These are phyloP conservation scores for Nebria salina DNA, from an alignment of 2,888 invertebrate species.

Conservation along the genomic window DNA sequence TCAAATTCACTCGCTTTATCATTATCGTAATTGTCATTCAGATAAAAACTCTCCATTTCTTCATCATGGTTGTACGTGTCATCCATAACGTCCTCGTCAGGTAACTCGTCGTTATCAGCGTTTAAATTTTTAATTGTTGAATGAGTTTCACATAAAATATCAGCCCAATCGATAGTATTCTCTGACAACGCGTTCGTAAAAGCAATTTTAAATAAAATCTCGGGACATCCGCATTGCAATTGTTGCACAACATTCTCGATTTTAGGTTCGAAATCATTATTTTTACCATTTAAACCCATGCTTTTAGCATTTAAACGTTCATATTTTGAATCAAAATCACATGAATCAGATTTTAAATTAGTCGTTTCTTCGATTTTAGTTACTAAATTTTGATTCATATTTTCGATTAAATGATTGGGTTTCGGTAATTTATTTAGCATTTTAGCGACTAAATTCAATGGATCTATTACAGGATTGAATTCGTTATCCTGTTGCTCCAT, in stretches of 20 bases:
- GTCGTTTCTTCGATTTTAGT: background rate
- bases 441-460: conserved; percentile 7
- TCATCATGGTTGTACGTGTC: conserved; percentile 40
- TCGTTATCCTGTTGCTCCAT: conserved; percentile 28
- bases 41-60: conserved; percentile 7
- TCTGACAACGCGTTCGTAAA: conserved; percentile 54
- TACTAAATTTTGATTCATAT: background rate
- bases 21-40: conserved; percentile 31
- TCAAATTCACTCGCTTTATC: conserved; percentile 9
- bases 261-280: conserved; percentile 19
- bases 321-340: no score
- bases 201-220: conserved; percentile 55
- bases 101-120: conserved; percentile 26
- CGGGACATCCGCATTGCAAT: conserved; percentile 47
- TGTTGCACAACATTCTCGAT: conserved; percentile 29
- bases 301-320: no score
- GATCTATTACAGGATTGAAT: background rate
- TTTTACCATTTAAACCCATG: conserved; percentile 5
- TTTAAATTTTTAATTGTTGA: conserved; percentile 45
- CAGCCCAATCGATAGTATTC: conserved; percentile 52
- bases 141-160: conserved; percentile 47
- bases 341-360: no score
- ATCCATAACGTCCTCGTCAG: conserved; percentile 42
- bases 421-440: conserved; percentile 28
- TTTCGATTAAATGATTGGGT: conserved; percentile 3